Base-by-base conservation (phyloP, 2,888 invertebrate genomes). In the Apeira syringaria region DNA sequence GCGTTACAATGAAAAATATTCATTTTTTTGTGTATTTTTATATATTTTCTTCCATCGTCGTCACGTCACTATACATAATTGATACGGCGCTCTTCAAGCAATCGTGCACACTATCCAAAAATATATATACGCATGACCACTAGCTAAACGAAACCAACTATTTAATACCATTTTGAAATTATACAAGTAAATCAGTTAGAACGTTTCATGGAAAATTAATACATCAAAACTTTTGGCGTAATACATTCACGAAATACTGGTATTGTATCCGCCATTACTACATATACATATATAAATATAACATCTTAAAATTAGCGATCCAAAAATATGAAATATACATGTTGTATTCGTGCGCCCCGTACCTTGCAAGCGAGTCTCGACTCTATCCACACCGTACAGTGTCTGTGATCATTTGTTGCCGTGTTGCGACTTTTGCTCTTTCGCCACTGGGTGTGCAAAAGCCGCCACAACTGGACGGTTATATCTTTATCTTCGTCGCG, bases 311-410 rank as follows among this genome's bases (percentile, higher is more conserved):
- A 87, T 87, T 88, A 89, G 89, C 88, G 80, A 88, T 89, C 89
- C 89, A 89, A 89, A 89, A 89, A 89, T 89, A 89, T 86, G 86
- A 89, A 89, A 87, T 89, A 88, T 89, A 86, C 88, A 83, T 80
- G 80, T 81, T 80, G 83, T 83, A 76, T 81, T 78, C 78, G 79
- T 76, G 81, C 85, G 80, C 86, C 87, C 64, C 63, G 63, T 67
- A 60, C 68, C 63, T 58, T 66, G 59, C 78, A 67, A 76, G 77
- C 73, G 74, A 71, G 64, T 59, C 65, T 54, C 71, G 64, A 57
- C 67, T 53, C 60, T 63, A 63, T 59, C 28, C 27, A 36, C 26
- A 22, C 36, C 47, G 9, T 41, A 44, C 38, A 50, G 63, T 49
- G 60, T 58, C 61, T 49, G 45, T 51, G 61, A 67, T 74, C 73